Percentiles rank a stretch among this genome's conserved stretches.
These are phyloP conservation scores for Sinhomidia bicolor DNA, from an alignment of 2,888 invertebrate species.

Conservation along the genomic window DNA sequence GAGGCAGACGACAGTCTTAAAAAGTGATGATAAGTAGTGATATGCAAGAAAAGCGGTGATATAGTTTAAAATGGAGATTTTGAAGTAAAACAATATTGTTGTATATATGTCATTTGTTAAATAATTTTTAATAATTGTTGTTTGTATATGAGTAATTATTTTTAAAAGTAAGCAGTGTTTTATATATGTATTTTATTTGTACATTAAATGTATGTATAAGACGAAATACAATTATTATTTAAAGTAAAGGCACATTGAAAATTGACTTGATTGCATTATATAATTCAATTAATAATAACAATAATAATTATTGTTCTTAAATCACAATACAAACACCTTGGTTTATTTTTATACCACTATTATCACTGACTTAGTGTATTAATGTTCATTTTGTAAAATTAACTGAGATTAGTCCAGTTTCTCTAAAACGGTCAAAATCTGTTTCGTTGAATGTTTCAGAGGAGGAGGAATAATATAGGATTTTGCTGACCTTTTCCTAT, in stretches of 20 bases:
- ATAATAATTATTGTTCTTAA: neutral
- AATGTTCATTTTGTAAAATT: neutral
- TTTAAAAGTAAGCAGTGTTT: too few relatives aligned
- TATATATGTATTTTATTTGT: neutral
- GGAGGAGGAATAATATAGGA: neutral
- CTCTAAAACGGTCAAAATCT: constrained; percentile 35
- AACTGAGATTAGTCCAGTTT: constrained; percentile 9
- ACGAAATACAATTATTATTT: neutral
- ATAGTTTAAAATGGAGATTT: too few relatives aligned
- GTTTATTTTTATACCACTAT: neutral
- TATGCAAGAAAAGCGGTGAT: neutral
- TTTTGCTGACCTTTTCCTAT: neutral
- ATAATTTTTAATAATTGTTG: too few relatives aligned
- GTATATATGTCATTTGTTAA: too few relatives aligned
- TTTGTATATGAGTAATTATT: too few relatives aligned
- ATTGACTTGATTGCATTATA: neutral
- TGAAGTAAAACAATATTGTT: too few relatives aligned
- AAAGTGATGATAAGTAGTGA: too few relatives aligned
- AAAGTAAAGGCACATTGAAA: neutral
- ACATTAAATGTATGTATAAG: neutral
- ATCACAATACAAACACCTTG: neutral
- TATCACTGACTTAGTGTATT: neutral
- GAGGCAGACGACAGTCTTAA: too few relatives aligned
- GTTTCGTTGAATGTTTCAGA: constrained; percentile 27
- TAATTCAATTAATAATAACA: neutral